Evolutionary conservation across 2,113 vertebrate species (phyloP).

Genomic region (Archocentrus centrarchus): DNA sequence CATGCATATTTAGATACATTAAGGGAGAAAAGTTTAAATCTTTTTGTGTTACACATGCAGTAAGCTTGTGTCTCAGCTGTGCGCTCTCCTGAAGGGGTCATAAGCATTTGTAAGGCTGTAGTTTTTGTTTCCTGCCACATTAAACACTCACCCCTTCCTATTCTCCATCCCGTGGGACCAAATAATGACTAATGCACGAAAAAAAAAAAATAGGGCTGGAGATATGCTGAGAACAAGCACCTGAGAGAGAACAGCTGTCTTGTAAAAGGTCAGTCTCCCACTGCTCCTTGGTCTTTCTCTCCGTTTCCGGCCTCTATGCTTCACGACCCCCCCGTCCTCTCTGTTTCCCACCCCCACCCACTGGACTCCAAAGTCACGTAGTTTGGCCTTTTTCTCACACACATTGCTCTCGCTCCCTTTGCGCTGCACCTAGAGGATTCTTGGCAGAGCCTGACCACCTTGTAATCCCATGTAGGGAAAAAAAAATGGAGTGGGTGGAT

Average conservation of each 20-base stretch:
- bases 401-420: slow-evolving; percentile 63
- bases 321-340: slow-evolving; percentile 27
- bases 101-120: slow-evolving; percentile 41
- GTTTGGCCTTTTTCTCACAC: slow-evolving; percentile 73
- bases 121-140: slow-evolving; percentile 81
- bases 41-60: not conserved
- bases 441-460: slow-evolving; percentile 89
- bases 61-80: slow-evolving; percentile 46
- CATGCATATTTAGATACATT: not conserved
- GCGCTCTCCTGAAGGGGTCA: slow-evolving; percentile 20
- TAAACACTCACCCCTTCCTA: slow-evolving; percentile 82
- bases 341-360: slow-evolving; percentile 84
- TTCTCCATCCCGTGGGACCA: slow-evolving; percentile 85
- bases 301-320: slow-evolving; percentile 67
- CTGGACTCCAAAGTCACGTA: slow-evolving; percentile 86
- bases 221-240: slow-evolving; percentile 94
- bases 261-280: slow-evolving; percentile 86
- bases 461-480: slow-evolving; percentile 88
- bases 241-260: slow-evolving; percentile 98
- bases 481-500: slow-evolving; percentile 88
- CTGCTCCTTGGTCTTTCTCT: slow-evolving; percentile 64
- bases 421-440: slow-evolving; percentile 89
- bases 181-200: slow-evolving; percentile 89
- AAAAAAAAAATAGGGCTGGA: slow-evolving; percentile 74
- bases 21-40: not conserved